Evolutionary conservation across 2,797 vertebrate genomes (phyloP).

Genomic region (Liasis olivaceus): DNA sequence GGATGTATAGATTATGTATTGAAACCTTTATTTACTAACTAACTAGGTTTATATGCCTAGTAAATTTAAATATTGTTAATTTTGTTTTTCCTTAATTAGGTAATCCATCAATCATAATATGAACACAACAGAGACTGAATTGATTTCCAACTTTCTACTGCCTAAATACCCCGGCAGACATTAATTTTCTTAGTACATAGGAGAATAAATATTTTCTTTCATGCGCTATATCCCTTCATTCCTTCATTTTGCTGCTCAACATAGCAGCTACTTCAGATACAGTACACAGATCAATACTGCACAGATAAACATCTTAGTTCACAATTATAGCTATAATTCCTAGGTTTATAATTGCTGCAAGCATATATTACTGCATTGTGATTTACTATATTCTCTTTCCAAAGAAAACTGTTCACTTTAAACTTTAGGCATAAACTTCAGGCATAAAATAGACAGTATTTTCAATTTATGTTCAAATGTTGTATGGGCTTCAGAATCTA

Average conservation of each 20-base stretch:
- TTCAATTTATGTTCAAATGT: neutral
- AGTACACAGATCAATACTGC: neutral
- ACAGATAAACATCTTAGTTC: neutral
- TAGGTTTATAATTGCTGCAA: neutral
- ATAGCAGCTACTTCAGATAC: neutral
- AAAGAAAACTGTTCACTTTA: neutral
- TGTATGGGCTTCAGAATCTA: neutral
- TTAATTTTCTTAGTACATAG: neutral
- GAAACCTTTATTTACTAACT: neutral
- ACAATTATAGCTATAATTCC: neutral
- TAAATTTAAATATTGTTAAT: neutral
- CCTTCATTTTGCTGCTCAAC: neutral
- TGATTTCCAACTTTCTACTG: neutral
- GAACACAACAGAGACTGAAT: neutral
- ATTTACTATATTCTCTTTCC: neutral
- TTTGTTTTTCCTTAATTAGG: neutral
- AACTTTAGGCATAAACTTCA: neutral
- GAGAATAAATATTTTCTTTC: neutral
- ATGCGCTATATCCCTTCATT: neutral
- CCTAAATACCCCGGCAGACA: neutral
- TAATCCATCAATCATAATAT: neutral
- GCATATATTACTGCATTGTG: neutral
- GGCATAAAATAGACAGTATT: neutral
- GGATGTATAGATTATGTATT: neutral
- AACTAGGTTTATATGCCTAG: neutral